phyloP scores from a whole-genome alignment of 2,797 vertebrate genomes.

The Artibeus lituratus region DNA sequence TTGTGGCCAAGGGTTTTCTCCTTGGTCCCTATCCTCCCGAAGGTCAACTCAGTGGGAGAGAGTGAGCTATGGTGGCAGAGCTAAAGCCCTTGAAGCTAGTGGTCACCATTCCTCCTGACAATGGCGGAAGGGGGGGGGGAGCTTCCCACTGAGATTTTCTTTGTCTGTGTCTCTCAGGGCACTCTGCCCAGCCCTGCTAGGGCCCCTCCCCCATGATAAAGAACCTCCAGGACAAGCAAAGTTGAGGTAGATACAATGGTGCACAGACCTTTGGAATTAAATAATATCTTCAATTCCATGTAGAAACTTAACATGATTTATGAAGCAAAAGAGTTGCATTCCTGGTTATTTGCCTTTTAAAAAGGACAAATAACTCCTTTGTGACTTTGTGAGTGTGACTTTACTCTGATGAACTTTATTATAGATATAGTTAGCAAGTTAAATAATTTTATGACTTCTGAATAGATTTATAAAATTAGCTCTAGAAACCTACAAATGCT shows the following conservation, averaged over 20 bases:
- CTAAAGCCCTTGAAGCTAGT: neutral
- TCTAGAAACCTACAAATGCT: slow-evolving; percentile 44
- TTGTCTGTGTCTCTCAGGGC: neutral
- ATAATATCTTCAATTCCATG: neutral
- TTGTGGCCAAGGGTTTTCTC: neutral
- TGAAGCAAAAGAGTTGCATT: neutral
- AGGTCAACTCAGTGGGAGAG: neutral
- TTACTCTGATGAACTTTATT: neutral
- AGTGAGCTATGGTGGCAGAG: neutral
- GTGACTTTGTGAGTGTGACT: neutral
- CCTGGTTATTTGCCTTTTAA: neutral
- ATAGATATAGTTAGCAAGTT: neutral
- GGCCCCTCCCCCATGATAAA: rapidly evolving
- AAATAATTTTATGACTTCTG: slow-evolving; percentile 64
- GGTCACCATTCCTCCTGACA: too few species aligned
- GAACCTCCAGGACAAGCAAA: neutral
- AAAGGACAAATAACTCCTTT: neutral
- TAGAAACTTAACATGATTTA: neutral
- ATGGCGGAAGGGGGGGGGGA: neutral
- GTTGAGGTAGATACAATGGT: neutral
- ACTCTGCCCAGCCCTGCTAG: neutral
- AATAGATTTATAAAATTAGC: slow-evolving; percentile 54
- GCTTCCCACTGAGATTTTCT: neutral
- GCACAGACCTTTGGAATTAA: neutral
- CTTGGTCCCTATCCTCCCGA: too few species aligned